Base-by-base conservation (phyloP, 2,113 vertebrate genomes). In the Anser cygnoides region DNA sequence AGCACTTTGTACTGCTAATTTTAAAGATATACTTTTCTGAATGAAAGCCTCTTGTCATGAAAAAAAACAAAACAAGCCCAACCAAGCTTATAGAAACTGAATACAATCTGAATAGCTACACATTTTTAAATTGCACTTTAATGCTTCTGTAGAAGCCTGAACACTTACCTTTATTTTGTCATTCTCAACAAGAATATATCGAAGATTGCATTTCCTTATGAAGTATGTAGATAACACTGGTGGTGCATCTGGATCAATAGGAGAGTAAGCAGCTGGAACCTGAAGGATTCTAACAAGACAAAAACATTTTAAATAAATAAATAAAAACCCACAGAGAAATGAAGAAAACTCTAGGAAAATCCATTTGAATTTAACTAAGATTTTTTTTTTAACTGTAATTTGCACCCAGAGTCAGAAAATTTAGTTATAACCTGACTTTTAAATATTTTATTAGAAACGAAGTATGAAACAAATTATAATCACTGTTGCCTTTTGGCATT, bases 191-290 rank as follows among this genome's bases (percentile, higher is more conserved):
- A 99, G 98, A 90, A 99, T 96, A 97, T 97, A 98, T 15, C 95
- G 96, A 41, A 99, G 96, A 49, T 97, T 97, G 96, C 98, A 99
- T 75, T 94, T 98, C 72, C 92, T 97, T 94, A 99, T 98, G 80
- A 99, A 98, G 81, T 98, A 91, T 57, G 97, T 55, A 22, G 98
- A 98, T 74, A 99, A 91, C 8, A 84, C 50, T 70, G 98, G 97
- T 57, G 98, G 98, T 71, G 96, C 97, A 70, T 98, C 98, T 75
- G 99, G 99, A 96, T 99, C 99, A 92, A 99, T 21, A 19, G 99
- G 99, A 23, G 97, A 98, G 96, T 99, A 99, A 2, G 99, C 99
- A 94, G 99, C 98, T 52, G 98, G 98, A 54, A 98, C 94, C 78
- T 99, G 98, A 50, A 99, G 98, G 93, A 99, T 99, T 87, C 99